Base-by-base conservation (phyloP, 1,140 invertebrate species). In the Drosophila sp. region DNA sequence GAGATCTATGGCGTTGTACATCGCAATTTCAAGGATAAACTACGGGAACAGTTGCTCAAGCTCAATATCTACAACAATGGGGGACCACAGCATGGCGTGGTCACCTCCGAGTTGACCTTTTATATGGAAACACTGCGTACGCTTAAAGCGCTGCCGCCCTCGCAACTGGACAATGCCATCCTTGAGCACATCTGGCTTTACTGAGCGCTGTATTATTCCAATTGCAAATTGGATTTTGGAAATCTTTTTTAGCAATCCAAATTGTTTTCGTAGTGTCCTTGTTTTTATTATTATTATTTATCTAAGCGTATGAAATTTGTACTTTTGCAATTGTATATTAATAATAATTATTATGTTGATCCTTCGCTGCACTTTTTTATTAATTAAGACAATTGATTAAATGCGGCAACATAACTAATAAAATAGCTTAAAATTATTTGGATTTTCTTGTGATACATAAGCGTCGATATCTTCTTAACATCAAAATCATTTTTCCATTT, bases 21-120 rank as follows among this genome's bases (percentile, higher is more conserved):
- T 92, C 94, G 94, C 74, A 96, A 95, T 61, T 98, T 99, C 79
- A 98, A 98, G 92, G 95, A 95, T 71, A 95, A 96, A 80, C 93
- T 99, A 67, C 93, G 96, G 91, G 95, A 97, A 78, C 97, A 98
- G 83, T 92, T 99, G 61, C 81, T 94, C 0, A 96, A 95, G 91
- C 95, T 98, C 93, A 97, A 97, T 90, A 97, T 99, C 70, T 95
- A 96, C 18, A 98, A 98, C 80, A 97, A 99, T 93, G 98, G 98
- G 41, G 97, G 98, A 32, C 98, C 98, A 0, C 97, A 98, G 90
- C 98, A 99, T 92, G 98, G 98, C 48, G 95, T 99, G 73, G 98
- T 99, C 3, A 98, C 96, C 25, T 97, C 97, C 21, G 98, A 99
- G 94, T 93, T 99, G 82, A 97, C 97, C 48, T 99, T 99, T 93